Conservation (phyloP, 2,888 invertebrate genomes). For the Pandemis corylana region DNA sequence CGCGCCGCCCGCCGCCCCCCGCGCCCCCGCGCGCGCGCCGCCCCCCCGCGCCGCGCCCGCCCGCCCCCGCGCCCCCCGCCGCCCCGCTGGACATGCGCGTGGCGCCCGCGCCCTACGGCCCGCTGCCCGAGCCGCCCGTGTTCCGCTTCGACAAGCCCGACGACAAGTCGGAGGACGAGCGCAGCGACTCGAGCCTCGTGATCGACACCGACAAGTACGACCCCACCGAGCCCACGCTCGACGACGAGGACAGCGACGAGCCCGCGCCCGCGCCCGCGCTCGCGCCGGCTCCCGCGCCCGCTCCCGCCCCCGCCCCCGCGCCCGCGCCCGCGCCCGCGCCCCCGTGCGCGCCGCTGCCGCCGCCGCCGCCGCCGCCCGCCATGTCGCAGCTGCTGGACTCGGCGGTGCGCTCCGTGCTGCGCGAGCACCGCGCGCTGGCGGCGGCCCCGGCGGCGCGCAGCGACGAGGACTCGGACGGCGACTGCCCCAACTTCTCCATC, state of each 20-base stretch:
- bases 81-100: constrained; percentile 70
- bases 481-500: constrained; percentile 94
- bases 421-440: constrained; percentile 65
- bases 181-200: constrained; percentile 84
- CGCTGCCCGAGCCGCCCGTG: constrained; percentile 69
- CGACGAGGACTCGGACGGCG: constrained; percentile 85
- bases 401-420: constrained; percentile 62
- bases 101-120: constrained; percentile 51
- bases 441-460: constrained; percentile 55
- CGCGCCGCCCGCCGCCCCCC: constrained; percentile 42
- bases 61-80: constrained; percentile 47
- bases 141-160: constrained; percentile 74
- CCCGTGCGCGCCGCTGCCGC: constrained; percentile 29
- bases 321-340: constrained; percentile 18
- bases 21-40: constrained; percentile 36
- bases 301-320: constrained; percentile 30
- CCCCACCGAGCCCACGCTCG: constrained; percentile 82
- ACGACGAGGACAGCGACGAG: constrained; percentile 66
- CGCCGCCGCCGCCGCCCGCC: constrained; percentile 55
- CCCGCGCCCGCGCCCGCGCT: constrained; percentile 20
- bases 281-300: not conserved
- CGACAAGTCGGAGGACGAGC: constrained; percentile 79
- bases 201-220: constrained; percentile 86
- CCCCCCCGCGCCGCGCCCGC: constrained; percentile 47
- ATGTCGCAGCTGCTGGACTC: constrained; percentile 53